Evolutionary conservation across 1,140 invertebrate genomes (phyloP), one percentile per base, ranked within the genome.

Genomic region (Drosophila lacteicornis): DNA sequence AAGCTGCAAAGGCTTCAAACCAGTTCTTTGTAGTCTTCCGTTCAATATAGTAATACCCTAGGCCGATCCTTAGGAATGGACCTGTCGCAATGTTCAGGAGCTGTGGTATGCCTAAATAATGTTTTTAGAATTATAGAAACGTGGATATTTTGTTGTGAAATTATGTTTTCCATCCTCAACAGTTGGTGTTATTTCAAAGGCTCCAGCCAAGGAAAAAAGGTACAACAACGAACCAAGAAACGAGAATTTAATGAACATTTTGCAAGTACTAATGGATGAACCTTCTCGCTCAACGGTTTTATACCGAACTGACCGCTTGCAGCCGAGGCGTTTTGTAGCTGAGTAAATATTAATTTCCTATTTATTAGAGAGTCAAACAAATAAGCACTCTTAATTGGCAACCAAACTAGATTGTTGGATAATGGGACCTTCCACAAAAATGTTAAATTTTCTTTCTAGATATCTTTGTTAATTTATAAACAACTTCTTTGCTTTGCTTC

Each of bases 31-130:
- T 8, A 2, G 25, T 15, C 0, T 11, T 19, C 0, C 2, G 8
- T 30, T 78, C 63, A 22, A 78, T 49, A 19, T 67, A 75, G 53
- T 68, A 75, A 27, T 50, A 75, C 3, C 62, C 50, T 2, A 22
- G 13, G 30, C 70, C 62, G 56, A 78, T 78, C 7, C 25, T 56
- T 6, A 38, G 5, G 7, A 67, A 74, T 0, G 60, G 68, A 36
- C 33, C 33, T 11, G 45, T 63, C 4, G 51, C 40, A 5, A 70
- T 22, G 30, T 70, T 47, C 11, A 47, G 5, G 13, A 43, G 5
- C 15, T 50, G 25, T 4, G 47, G 47, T n/a, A 50, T 50, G 22
- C 47, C 47, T 50, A 27, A 15, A 4, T 3, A 27, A 5, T 27
- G 11, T n/a, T 27, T 27, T 2, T 4, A 2, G 2, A 13, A 19